A percentile compares a stretch with the other conserved stretches of the same genome.
Evolutionary conservation across 2,113 vertebrate species (phyloP).

Genomic region (Pitta sordida): DNA sequence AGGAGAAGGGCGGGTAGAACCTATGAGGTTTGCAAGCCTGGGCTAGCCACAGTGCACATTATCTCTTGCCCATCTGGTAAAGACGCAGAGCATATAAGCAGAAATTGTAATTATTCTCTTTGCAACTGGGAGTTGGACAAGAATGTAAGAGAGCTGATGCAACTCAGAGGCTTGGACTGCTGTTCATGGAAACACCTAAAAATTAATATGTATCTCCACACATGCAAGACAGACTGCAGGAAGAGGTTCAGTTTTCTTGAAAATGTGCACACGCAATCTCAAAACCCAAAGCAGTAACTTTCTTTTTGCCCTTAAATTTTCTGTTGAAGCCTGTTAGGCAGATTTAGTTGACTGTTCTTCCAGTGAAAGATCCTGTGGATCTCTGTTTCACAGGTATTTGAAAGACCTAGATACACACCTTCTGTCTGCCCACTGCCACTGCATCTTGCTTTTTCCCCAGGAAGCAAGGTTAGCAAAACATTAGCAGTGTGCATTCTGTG

Average conservation of each 20-base stretch:
- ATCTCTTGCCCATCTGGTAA: neutral
- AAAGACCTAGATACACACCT: neutral
- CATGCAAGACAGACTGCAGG: neutral
- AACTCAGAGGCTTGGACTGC: neutral
- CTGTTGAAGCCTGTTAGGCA: neutral
- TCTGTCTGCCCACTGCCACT: neutral
- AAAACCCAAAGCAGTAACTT: neutral
- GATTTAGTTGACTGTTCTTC: neutral
- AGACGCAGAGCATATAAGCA: neutral
- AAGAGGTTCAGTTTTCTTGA: neutral
- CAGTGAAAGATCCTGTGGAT: neutral
- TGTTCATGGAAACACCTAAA: neutral
- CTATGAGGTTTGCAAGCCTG: neutral
- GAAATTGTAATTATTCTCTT: neutral
- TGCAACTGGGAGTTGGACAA: neutral
- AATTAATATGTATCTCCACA: neutral
- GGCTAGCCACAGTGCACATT: neutral
- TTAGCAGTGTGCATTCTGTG: neutral
- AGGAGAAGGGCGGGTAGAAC: neutral
- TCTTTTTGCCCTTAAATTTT: neutral
- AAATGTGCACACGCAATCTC: neutral
- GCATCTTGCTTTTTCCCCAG: rapidly evolving
- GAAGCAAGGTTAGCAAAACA: neutral
- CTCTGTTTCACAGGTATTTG: neutral
- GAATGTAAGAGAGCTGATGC: neutral